A percentile compares a stretch with the other conserved stretches of the same genome.
These are phyloP conservation scores for Lathronympha strigana DNA, from an alignment of 2,888 invertebrate species.

Conservation along the genomic window DNA sequence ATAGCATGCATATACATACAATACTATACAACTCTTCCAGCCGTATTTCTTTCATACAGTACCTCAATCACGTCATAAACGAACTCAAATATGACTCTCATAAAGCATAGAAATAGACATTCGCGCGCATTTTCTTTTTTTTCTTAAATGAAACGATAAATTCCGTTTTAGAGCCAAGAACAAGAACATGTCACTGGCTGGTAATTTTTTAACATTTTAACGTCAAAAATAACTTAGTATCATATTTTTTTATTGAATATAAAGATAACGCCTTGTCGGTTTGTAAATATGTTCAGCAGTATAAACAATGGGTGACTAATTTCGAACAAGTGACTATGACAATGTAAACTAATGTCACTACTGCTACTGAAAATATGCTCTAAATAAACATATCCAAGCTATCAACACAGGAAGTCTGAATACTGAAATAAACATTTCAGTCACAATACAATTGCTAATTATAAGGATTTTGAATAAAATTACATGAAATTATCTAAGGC, in stretches of 20 bases:
- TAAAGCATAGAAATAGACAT: constrained; percentile 38
- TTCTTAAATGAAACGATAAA: constrained; percentile 48
- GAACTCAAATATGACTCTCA: constrained; percentile 12
- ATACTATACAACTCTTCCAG: constrained; percentile 12
- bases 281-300: constrained; percentile 23
- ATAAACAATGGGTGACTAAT: constrained; percentile 37
- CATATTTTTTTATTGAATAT: constrained; percentile 16
- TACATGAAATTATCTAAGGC: constrained; percentile 10
- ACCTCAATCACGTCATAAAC: constrained; percentile 26
- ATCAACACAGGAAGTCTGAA: constrained; percentile 10
- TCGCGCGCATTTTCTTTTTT: constrained; percentile 24
- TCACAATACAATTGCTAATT: constrained; percentile 9
- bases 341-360: constrained; percentile 11
- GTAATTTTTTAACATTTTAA: constrained; percentile 38
- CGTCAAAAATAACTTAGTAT: constrained; percentile 48
- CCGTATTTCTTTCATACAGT: constrained; percentile 31
- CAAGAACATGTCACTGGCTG: constrained; percentile 53
- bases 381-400: constrained; percentile 26
- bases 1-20: constrained; percentile 26
- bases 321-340: constrained; percentile 19
- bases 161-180: constrained; percentile 55
- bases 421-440: neutral
- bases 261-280: constrained; percentile 18
- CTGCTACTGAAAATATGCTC: constrained; percentile 16
- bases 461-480: neutral